Base-by-base conservation (phyloP, 2,888 invertebrate species). In the Xestoiulus laeticollis region DNA sequence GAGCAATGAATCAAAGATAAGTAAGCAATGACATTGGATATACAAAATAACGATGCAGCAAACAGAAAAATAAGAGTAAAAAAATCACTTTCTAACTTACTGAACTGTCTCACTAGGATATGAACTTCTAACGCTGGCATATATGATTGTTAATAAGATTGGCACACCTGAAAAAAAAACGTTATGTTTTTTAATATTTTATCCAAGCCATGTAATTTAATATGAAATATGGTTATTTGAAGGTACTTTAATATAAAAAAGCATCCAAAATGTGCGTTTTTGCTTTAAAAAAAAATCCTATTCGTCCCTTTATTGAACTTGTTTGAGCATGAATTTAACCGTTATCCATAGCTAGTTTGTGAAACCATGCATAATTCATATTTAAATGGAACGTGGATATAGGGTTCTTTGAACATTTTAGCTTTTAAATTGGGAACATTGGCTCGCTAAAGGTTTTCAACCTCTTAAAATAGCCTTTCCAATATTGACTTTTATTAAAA, bases 101-200 rank as follows among this genome's bases (percentile, higher is more conserved):
- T 85, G 87, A 84, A 91, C 92, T 14, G 93, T 94, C 88, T 94
- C 89, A 68, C 87, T 85, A n/a, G 89, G 87, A 88, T 87, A 88
- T 26, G 88, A 89, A 26, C 84, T 88, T 88, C 89, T 85, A 0
- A 88, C 89, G 59, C 87, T 87, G 26, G 87, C 87, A 38, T 87
- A 87, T n/a, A 53, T 68, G 19, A 59, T 59, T 6, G 87, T 87
- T 26, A 87, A 30, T n/a, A 68, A n/a, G 38, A 87, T 48, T 22
- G 87, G 87, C 8, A 87, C 68, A 38, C 85, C 87, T 87, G 33
- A 85, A 87, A 33, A 78, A 78, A n/a, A n/a, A 38, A 38, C 38
- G 78, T 16, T 78, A 26, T 16, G 12, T 78, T 48, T 48, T 48
- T 48, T 19, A 8, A 38, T 5, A 48, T 48, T 19, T 48, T n/a